A percentile compares a stretch with the other conserved stretches of the same genome.
Evolutionary conservation across 2,113 vertebrate species (phyloP).

Genomic region (Polypterus bichir): DNA sequence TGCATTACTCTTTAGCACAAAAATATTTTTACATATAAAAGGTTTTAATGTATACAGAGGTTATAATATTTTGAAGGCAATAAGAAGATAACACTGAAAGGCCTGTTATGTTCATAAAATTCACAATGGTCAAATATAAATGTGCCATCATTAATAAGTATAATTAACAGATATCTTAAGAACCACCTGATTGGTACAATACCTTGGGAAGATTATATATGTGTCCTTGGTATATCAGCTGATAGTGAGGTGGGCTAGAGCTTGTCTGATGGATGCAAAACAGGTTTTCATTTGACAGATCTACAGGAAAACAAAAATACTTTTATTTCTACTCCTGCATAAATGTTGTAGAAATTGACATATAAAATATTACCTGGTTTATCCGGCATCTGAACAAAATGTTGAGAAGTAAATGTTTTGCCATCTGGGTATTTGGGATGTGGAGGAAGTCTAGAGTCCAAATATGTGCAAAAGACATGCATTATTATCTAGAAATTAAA

Average conservation of each 20-base stretch:
- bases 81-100: too few species aligned
- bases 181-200: not conserved
- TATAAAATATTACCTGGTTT: conserved; percentile 65
- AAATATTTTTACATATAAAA: too few species aligned
- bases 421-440: conserved; percentile 92
- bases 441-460: conserved; percentile 85
- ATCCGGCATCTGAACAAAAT: conserved; percentile 82
- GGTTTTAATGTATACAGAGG: too few species aligned
- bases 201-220: conserved; percentile 88
- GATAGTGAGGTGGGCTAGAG: conserved; percentile 81
- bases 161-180: too few species aligned
- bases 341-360: not conserved
- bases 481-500: conserved; percentile 66
- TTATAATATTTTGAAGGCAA: too few species aligned
- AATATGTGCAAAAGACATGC: conserved; percentile 88
- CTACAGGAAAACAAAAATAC: conserved; percentile 30
- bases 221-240: conserved; percentile 81
- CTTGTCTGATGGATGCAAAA: conserved; percentile 89
- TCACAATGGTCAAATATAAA: too few species aligned
- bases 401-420: conserved; percentile 90
- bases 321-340: too few species aligned
- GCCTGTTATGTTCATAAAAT: too few species aligned
- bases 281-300: conserved; percentile 78
- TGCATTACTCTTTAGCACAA: too few species aligned
- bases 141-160: too few species aligned